phyloP scores from a whole-genome alignment of 2,888 invertebrate genomes.

The Lutraria lutraria region DNA sequence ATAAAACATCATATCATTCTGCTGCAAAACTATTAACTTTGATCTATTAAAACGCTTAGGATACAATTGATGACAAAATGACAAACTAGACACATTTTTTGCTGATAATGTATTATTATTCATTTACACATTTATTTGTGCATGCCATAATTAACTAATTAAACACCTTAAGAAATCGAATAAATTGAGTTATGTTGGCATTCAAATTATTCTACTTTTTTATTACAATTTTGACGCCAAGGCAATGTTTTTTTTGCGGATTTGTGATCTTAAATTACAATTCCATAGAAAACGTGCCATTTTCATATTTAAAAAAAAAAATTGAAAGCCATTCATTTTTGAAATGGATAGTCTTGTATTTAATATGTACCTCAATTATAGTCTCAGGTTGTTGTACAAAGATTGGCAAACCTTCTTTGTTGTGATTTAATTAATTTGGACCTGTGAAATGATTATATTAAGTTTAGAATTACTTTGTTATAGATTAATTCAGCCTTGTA shows the following conservation, averaged over 20 bases:
- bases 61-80: not conserved
- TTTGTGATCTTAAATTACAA: not conserved
- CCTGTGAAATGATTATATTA: not conserved
- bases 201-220: not conserved
- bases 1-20: not conserved
- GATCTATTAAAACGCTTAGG: not conserved
- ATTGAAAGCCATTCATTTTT: not conserved
- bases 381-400: not conserved
- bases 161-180: not conserved
- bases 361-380: not conserved
- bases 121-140: not conserved
- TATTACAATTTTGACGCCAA: not conserved
- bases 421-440: constrained; percentile 3
- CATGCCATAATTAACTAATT: not conserved
- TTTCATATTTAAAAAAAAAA: not conserved
- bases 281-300: not conserved
- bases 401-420: not conserved
- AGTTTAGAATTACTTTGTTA: not conserved
- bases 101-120: not conserved
- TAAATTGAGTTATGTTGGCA: not conserved
- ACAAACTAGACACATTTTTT: not conserved
- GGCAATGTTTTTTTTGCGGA: not conserved
- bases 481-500: not conserved
- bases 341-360: constrained; percentile 5
- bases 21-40: not conserved